Evolutionary conservation across 2,113 vertebrate species (phyloP), one percentile per base, ranked within the genome.

Genomic region (Recurvirostra avosetta): DNA sequence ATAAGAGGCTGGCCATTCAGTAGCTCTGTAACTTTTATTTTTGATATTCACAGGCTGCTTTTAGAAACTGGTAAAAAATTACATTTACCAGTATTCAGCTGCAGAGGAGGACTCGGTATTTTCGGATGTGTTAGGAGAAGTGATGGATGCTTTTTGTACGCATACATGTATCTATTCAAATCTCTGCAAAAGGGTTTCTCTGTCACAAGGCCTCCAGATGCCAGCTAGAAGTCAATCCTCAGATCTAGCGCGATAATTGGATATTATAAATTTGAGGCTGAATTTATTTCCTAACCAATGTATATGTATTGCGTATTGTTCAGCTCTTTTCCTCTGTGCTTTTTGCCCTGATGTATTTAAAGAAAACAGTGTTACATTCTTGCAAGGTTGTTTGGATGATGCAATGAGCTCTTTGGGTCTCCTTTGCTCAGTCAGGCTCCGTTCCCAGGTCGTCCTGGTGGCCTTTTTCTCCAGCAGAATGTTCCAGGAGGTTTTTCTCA

Each of bases 111-210:
- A 70, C 62, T 89, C 1, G 1, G 17, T 93, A 84, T 88, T 94
- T 97, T 92, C 50, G 90, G 68, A 84, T 58, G 38, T 90, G 75
- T 94, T 92, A 83, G 85, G 67, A 84, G 53, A 43, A 86, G 61
- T 55, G 86, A 58, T 61, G 61, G 86, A 58, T 61, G 61, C 15
- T 93, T 90, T 94, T 70, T 47, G 8, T 72, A 61, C 0, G 5
- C n/a, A 12, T 62, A 20, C 32, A 63, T 49, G 20, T 59, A 61
- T 73, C 50, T 76, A 45, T 75, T 92, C 49, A 67, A 11, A 59
- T 79, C 43, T 87, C 40, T 89, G 38, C 73, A 58, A 47, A 95
- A 71, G 73, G 18, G 16, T 84, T 86, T 59, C 41, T 84, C 59
- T 81, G 23, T 74, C 56, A 59, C 22, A 74, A 81, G 63, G 23